phyloP scores from a whole-genome alignment of 2,797 vertebrate species.

The Coregonus ussuriensis region DNA sequence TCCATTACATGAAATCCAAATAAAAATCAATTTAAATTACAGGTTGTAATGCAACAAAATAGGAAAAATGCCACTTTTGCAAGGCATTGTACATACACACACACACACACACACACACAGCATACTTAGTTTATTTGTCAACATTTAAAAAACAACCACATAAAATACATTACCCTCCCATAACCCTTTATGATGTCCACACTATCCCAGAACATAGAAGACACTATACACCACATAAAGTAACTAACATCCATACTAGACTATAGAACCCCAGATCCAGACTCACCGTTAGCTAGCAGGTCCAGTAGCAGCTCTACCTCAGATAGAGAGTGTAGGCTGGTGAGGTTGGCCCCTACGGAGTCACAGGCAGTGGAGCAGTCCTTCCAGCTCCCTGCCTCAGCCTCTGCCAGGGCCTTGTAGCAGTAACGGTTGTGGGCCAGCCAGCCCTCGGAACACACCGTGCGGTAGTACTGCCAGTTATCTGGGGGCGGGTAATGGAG shows the following conservation, averaged over 20 bases:
- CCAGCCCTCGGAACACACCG: constrained; percentile 83
- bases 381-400: constrained; percentile 78
- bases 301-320: constrained; percentile 83
- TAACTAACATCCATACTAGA: background rate
- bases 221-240: background rate
- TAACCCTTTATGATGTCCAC: no score
- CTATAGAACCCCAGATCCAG: background rate
- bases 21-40: no score
- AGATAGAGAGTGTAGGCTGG: constrained; percentile 82
- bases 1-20: no score
- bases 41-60: no score
- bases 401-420: constrained; percentile 78
- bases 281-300: constrained; percentile 82
- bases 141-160: no score
- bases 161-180: no score
- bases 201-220: background rate
- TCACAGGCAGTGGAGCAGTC: constrained; percentile 79
- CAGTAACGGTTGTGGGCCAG: constrained; percentile 84
- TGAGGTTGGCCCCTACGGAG: constrained; percentile 72
- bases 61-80: no score
- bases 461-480: constrained; percentile 86
- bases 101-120: no score
- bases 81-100: no score
- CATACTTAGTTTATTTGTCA: background rate
- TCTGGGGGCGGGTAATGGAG: constrained; percentile 58